Evolutionary conservation across 2,113 vertebrate species (phyloP).

Genomic region (Furnarius figulus): DNA sequence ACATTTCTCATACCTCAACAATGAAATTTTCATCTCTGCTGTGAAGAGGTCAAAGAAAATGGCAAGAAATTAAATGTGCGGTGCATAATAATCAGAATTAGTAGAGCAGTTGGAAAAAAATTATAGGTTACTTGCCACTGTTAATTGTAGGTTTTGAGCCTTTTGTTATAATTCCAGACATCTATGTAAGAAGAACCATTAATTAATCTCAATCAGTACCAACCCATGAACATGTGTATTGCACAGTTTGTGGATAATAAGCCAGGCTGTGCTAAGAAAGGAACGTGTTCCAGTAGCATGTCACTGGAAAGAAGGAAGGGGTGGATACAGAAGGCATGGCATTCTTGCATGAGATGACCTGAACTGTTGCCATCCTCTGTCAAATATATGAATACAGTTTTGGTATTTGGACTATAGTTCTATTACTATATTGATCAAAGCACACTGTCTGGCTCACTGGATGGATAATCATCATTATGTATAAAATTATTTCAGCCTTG

Average conservation of each 20-base stretch:
- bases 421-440: neutral
- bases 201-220: conserved; percentile 71
- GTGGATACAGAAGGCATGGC: neutral
- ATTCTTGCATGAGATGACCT: neutral
- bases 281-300: conserved; percentile 11
- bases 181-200: conserved; percentile 68
- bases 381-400: neutral
- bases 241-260: conserved; percentile 52
- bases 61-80: conserved; percentile 59
- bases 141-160: conserved; percentile 67
- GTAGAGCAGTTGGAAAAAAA: conserved; percentile 60
- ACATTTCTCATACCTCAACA: neutral
- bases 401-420: neutral
- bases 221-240: conserved; percentile 60
- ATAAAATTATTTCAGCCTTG: conserved; percentile 7
- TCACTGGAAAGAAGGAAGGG: conserved; percentile 40
- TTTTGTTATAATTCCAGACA: conserved; percentile 75
- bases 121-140: conserved; percentile 65
- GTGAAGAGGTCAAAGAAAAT: conserved; percentile 56
- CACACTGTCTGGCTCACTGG: neutral
- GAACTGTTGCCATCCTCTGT: neutral
- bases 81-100: conserved; percentile 62
- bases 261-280: conserved; percentile 63
- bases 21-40: conserved; percentile 29
- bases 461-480: neutral